A percentile compares a stretch with the other conserved stretches of the same genome.
Conservation (phyloP, 2,113 vertebrate genomes). For the Rynchops niger region DNA sequence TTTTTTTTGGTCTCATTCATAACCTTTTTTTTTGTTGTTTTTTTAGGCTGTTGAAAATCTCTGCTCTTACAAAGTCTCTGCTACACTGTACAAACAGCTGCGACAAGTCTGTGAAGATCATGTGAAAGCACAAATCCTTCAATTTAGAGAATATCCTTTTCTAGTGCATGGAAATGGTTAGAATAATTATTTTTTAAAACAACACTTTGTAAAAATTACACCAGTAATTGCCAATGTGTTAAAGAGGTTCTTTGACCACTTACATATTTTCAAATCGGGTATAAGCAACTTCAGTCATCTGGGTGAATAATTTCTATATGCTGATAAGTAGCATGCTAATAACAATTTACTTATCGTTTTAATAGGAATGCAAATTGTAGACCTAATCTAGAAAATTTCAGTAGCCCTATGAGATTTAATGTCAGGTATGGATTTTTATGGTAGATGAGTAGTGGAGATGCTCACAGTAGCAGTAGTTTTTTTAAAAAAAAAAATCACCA, state of each 20-base stretch:
- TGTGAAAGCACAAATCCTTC: slow-evolving; percentile 79
- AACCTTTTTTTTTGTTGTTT: not conserved
- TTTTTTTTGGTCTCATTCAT: not conserved
- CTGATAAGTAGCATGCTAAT: not conserved
- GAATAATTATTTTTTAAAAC: not conserved
- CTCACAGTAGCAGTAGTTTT: not conserved
- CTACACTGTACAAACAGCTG: slow-evolving; percentile 80
- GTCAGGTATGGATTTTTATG: not conserved
- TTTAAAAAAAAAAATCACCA: not conserved
- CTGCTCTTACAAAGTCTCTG: slow-evolving; percentile 82
- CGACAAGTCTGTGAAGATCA: slow-evolving; percentile 83
- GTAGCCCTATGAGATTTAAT: not conserved
- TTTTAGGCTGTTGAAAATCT: slow-evolving; percentile 84
- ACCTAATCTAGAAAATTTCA: not conserved
- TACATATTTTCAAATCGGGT: not conserved
- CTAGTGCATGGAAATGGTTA: not conserved
- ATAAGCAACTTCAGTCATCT: not conserved
- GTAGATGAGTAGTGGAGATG: not conserved
- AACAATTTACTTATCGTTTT: not conserved
- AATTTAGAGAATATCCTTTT: slow-evolving; percentile 85
- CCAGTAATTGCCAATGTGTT: not conserved
- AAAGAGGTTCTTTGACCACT: not conserved
- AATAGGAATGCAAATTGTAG: not conserved
- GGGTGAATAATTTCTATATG: not conserved
- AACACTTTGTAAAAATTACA: not conserved